These are phyloP conservation scores for Drosophila sp. DNA, from an alignment of 1,140 invertebrate species.

Conservation along the genomic window DNA sequence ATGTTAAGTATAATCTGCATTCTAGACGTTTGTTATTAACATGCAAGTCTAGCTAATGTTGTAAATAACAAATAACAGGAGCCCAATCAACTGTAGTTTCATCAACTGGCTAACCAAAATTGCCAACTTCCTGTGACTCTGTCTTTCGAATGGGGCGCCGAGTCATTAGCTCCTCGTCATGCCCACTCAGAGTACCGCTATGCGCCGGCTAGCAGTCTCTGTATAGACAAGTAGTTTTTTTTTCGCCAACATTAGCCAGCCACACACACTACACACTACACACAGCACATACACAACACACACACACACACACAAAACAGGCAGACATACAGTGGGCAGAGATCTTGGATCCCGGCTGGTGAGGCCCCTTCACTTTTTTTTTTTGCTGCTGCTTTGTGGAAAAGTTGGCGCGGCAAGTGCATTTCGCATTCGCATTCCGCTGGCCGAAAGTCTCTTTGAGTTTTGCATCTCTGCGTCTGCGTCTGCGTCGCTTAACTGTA, in stretches of 20 bases:
- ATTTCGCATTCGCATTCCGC: constrained; percentile 75
- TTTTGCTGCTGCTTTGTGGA: constrained; percentile 50
- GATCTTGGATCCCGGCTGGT: constrained; percentile 42
- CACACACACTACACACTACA: constrained; percentile 61
- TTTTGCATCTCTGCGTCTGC: constrained; percentile 69
- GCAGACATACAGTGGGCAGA: constrained; percentile 23
- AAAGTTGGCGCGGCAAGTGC: constrained; percentile 80
- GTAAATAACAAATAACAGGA: background rate
- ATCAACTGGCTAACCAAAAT: constrained; percentile 54
- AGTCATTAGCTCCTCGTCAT: constrained; percentile 72
- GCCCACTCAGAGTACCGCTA: constrained; percentile 76
- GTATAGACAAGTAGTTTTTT: constrained; percentile 37
- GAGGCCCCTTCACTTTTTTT: constrained; percentile 77
- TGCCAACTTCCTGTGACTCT: constrained; percentile 70
- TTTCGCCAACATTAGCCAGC: constrained; percentile 62
- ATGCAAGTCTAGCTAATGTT: background rate
- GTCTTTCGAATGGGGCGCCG: constrained; percentile 61
- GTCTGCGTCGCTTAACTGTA: constrained; percentile 74
- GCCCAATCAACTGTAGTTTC: constrained; percentile 36
- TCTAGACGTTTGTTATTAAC: background rate
- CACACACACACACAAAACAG: constrained; percentile 47
- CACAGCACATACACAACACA: constrained; percentile 25
- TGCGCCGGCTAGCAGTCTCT: constrained; percentile 62
- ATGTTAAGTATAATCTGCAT: constrained; percentile 1
- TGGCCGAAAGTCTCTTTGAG: constrained; percentile 76